Percentiles rank a stretch among this genome's conserved stretches.
Evolutionary conservation across 2,888 invertebrate genomes (phyloP).

Genomic region (Leptinotarsa haldemani): DNA sequence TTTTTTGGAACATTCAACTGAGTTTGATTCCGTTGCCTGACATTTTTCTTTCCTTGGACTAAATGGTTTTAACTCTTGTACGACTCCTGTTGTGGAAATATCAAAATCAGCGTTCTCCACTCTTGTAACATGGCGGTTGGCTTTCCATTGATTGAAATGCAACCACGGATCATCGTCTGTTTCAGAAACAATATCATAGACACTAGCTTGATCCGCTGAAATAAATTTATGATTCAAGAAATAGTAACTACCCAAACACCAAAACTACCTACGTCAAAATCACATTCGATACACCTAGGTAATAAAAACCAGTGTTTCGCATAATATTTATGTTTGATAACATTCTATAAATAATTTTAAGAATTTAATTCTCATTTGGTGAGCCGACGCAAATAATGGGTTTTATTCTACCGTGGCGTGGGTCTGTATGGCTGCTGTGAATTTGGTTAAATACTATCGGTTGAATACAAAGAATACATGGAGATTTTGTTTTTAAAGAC

Average conservation of each 20-base stretch:
- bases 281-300: background rate
- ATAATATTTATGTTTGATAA: background rate
- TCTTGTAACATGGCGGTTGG: background rate
- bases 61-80: background rate
- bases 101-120: constrained; percentile 1
- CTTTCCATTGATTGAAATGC: background rate
- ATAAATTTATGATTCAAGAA: constrained; percentile 1
- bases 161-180: background rate
- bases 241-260: background rate
- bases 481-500: background rate
- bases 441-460: background rate
- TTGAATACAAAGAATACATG: background rate
- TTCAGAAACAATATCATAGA: background rate
- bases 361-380: background rate
- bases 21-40: background rate
- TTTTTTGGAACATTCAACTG: background rate
- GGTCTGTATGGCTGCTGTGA: background rate
- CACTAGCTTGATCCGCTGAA: background rate
- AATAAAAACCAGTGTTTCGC: background rate
- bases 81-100: constrained; percentile 1
- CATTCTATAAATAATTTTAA: background rate
- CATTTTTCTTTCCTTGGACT: background rate
- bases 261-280: background rate
- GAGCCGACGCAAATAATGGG: background rate
- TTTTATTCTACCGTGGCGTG: background rate